Percentiles rank a stretch among this genome's conserved stretches.
Evolutionary conservation across 2,113 vertebrate genomes (phyloP).

Genomic region (Arothron firmamentum): DNA sequence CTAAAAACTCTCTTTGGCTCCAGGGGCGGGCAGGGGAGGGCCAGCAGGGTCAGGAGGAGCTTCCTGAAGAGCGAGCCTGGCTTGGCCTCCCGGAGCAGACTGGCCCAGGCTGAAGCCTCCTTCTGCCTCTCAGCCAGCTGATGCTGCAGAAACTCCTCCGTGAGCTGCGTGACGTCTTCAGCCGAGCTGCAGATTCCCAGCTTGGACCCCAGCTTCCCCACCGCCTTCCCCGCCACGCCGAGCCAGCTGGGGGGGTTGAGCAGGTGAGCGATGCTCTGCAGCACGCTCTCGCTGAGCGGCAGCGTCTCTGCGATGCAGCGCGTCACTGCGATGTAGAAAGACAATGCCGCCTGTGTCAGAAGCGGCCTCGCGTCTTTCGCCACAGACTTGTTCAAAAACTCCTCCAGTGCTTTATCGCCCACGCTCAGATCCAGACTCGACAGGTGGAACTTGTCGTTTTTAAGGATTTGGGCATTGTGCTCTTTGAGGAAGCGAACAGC

Average conservation of each 20-base stretch:
- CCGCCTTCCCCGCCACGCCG: slow-evolving; percentile 36
- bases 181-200: slow-evolving; percentile 58
- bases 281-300: slow-evolving; percentile 48
- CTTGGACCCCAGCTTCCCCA: slow-evolving; percentile 57
- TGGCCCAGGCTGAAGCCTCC: slow-evolving; percentile 56
- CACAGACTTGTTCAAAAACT: slow-evolving; percentile 45
- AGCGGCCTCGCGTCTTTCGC: slow-evolving; percentile 23
- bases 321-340: slow-evolving; percentile 65
- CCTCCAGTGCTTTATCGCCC: slow-evolving; percentile 50
- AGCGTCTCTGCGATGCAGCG: slow-evolving; percentile 50
- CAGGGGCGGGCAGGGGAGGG: slow-evolving; percentile 68
- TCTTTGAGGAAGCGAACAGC: slow-evolving; percentile 59
- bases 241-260: slow-evolving; percentile 57
- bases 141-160: slow-evolving; percentile 62
- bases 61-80: slow-evolving; percentile 61
- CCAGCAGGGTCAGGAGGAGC: slow-evolving; percentile 69
- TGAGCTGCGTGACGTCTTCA: slow-evolving; percentile 52
- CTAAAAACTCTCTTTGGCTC: slow-evolving; percentile 58
- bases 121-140: slow-evolving; percentile 41
- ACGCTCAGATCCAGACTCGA: slow-evolving; percentile 40
- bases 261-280: slow-evolving; percentile 60
- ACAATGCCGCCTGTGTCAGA: slow-evolving; percentile 47
- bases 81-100: slow-evolving; percentile 43
- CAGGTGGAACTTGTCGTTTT: slow-evolving; percentile 49
- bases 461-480: slow-evolving; percentile 49